Conservation (phyloP, 2,888 invertebrate genomes). For the Tetranychus truncatus region DNA sequence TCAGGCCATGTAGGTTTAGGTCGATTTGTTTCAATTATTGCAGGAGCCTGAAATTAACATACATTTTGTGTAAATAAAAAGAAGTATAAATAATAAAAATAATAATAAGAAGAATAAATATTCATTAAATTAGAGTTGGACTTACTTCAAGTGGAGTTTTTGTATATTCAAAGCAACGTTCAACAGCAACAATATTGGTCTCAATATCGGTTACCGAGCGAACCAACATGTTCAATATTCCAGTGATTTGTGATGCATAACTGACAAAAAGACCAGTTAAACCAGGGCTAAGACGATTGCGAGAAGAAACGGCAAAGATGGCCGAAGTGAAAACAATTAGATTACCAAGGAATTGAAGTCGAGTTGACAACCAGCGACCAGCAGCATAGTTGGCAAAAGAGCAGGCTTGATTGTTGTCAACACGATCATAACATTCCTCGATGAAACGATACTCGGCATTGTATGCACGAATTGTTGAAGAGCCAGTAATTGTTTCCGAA, state of each 20-base stretch:
- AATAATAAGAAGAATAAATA: too few species aligned
- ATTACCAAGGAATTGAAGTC: conserved; percentile 40
- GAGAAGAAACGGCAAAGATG: conserved; percentile 40
- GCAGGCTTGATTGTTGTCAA: conserved; percentile 35
- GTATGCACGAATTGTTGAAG: conserved; percentile 32
- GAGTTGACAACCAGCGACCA: conserved; percentile 34
- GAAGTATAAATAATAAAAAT: too few species aligned
- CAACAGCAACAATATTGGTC: conserved; percentile 22
- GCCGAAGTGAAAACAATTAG: conserved; percentile 41
- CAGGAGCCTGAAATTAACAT: conserved; percentile 49
- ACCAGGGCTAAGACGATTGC: conserved; percentile 45
- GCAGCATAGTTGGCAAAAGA: conserved; percentile 29
- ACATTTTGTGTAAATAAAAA: conserved; percentile 60
- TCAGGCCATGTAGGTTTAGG: conserved; percentile 56
- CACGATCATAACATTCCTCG: conserved; percentile 34
- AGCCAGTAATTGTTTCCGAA: conserved; percentile 39
- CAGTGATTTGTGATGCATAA: conserved; percentile 33
- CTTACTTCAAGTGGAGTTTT: conserved; percentile 24
- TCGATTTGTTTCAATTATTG: conserved; percentile 39
- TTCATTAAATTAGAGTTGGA: conserved; percentile 30
- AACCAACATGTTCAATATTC: conserved; percentile 19
- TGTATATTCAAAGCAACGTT: conserved; percentile 22
- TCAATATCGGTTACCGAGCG: conserved; percentile 20
- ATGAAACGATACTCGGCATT: conserved; percentile 32
- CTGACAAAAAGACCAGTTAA: conserved; percentile 37